These are phyloP conservation scores for Euspilapteryx auroguttella DNA, from an alignment of 2,888 invertebrate genomes.

Conservation along the genomic window DNA sequence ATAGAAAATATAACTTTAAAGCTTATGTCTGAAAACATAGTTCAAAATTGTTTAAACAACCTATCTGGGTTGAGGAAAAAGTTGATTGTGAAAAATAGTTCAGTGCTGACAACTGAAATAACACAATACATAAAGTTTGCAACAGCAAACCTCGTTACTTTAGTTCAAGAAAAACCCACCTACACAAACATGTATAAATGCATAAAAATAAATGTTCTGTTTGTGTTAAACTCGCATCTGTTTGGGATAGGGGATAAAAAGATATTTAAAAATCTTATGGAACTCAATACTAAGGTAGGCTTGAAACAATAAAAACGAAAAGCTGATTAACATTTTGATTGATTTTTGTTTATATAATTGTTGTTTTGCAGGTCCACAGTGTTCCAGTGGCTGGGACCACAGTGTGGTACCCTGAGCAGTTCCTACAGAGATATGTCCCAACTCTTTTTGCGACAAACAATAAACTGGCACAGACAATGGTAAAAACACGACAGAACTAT, in stretches of 20 bases:
- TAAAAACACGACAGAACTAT: conserved; percentile 56
- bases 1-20: conserved; percentile 69
- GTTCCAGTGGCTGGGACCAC: conserved; percentile 79
- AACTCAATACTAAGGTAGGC: conserved; percentile 73
- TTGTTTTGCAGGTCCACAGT: conserved; percentile 66
- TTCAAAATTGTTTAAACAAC: conserved; percentile 58
- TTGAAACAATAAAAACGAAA: conserved; percentile 3
- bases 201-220: conserved; percentile 68
- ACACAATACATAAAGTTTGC: conserved; percentile 66
- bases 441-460: conserved; percentile 55
- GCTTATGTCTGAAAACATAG: conserved; percentile 70
- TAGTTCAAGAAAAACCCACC: conserved; percentile 50
- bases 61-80: conserved; percentile 37
- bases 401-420: conserved; percentile 84
- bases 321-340: no score
- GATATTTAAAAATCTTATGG: conserved; percentile 70
- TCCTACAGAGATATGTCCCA: conserved; percentile 68
- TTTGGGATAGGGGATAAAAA: conserved; percentile 81
- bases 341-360: no score
- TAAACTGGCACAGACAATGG: conserved; percentile 38
- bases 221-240: conserved; percentile 68
- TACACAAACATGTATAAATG: conserved; percentile 58
- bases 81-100: conserved; percentile 44
- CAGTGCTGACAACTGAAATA: conserved; percentile 63
- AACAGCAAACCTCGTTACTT: conserved; percentile 63